Evolutionary conservation across 1,140 invertebrate genomes (phyloP).

Genomic region (Euwallacea similis): DNA sequence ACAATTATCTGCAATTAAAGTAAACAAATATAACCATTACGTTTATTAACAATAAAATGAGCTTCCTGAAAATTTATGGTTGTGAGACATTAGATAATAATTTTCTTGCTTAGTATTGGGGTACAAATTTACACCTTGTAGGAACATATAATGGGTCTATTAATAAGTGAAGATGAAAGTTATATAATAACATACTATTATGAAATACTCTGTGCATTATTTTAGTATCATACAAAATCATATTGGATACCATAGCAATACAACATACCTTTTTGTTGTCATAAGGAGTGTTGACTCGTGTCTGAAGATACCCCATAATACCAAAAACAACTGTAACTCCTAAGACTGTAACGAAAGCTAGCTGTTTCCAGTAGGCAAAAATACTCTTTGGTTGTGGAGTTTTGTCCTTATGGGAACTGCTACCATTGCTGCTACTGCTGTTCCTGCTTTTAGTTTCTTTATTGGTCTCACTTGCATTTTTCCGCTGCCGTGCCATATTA

Average conservation of each 20-base stretch:
- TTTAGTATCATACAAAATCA: constrained; percentile 3
- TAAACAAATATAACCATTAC: too few relatives aligned
- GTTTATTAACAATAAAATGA: too few relatives aligned
- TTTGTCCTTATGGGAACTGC: constrained; percentile 49
- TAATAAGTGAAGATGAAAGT: too few relatives aligned
- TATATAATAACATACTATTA: too few relatives aligned
- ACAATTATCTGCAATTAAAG: constrained; percentile 62
- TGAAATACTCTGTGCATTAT: not conserved
- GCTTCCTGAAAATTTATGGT: too few relatives aligned
- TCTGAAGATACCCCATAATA: constrained; percentile 82
- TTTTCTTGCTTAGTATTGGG: too few relatives aligned
- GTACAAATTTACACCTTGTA: too few relatives aligned
- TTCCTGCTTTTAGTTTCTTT: constrained; percentile 41
- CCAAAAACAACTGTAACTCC: constrained; percentile 71
- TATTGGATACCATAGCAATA: constrained; percentile 5
- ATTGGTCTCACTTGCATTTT: constrained; percentile 30
- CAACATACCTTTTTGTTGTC: constrained; percentile 69
- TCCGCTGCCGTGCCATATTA: constrained; percentile 40
- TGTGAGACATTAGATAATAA: too few relatives aligned
- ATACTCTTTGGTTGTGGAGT: constrained; percentile 42
- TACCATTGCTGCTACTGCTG: constrained; percentile 56
- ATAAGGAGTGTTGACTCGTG: constrained; percentile 84
- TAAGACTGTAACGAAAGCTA: constrained; percentile 59
- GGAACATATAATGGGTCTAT: too few relatives aligned
- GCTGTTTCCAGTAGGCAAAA: constrained; percentile 58